Base-by-base conservation (phyloP, 64 coral and sea anemone genomes). In the Actinia tenebrosa region DNA sequence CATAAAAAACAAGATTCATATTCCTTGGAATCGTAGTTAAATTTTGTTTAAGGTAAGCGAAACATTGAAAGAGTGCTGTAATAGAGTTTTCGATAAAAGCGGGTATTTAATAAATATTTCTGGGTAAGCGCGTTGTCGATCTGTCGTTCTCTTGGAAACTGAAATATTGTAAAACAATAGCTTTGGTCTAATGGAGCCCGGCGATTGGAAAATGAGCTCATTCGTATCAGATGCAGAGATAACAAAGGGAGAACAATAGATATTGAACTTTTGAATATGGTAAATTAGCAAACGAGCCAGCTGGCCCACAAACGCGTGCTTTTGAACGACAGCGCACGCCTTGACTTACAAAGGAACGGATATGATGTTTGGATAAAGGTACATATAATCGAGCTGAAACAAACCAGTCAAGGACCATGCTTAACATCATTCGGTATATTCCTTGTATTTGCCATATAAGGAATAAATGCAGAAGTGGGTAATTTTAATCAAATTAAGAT, bases 271-370 rank as follows among this genome's bases (percentile, higher is more conserved):
- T 42, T 75, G 7, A 75, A 81, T 81, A 53, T 14, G 18, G 53
- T 4, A 45, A 81, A 81, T 81, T 81, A 81, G 79, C 27, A 17
- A 81, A 81, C 44, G 69, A 53, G 22, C 79, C 79, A 81, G 79
- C 79, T 81, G 79, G 79, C 79, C 79, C 4, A 42, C 69, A 23
- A 81, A 37, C 79, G 79, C 79, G 79, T 81, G 79, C 79, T 81
- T 81, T 20, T 53, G 43, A 53, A 20, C 79, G 50, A 81, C 79
- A 81, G 50, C 44, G 79, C 79, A 81, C 79, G 79, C 79, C 44
- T 45, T 52, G 22, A 2, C 8, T 50, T 23, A 81, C 79, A 81
- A 81, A 81, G 27, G 45, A 81, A 53, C 79, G 79, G 79, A 81
- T 53, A 9, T 45, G 16, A 5, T 81, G 46, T 45, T 47, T 81